phyloP scores from a whole-genome alignment of 2,888 invertebrate species.

The Tiliacea citrago region DNA sequence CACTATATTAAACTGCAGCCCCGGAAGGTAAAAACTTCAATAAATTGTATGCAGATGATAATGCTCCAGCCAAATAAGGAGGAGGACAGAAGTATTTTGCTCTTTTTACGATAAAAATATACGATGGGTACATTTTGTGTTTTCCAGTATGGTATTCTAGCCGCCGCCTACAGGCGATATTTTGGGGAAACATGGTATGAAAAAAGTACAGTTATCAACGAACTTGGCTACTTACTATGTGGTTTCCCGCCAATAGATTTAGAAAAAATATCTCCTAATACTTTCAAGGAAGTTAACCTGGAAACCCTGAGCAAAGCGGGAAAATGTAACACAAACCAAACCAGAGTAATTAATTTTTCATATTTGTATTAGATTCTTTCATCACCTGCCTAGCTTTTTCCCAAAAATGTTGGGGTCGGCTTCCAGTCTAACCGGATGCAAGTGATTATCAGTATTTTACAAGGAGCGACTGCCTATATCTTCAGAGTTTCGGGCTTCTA shows the following conservation, averaged over 20 bases:
- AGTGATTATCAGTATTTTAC: not conserved
- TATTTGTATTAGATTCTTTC: not conserved
- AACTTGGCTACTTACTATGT: conserved; percentile 84
- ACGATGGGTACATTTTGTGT: not conserved
- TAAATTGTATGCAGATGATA: not conserved
- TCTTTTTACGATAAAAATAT: not conserved
- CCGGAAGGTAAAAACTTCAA: conserved; percentile 77
- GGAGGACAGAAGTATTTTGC: not conserved
- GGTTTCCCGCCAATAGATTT: conserved; percentile 83
- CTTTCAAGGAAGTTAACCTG: conserved; percentile 78
- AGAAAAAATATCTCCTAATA: conserved; percentile 76
- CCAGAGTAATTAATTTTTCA: conserved; percentile 70
- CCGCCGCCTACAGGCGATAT: conserved; percentile 83
- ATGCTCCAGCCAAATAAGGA: not conserved
- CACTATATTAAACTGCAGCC: conserved; percentile 73
- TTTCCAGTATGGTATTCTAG: conserved; percentile 81
- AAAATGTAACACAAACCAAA: conserved; percentile 80
- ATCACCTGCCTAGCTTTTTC: not conserved
- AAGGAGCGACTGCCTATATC: no score
- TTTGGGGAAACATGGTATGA: conserved; percentile 80
- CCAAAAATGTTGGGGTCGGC: not conserved
- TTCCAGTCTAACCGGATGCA: not conserved
- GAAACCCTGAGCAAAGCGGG: conserved; percentile 78
- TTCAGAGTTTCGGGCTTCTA: not conserved
- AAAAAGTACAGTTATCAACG: conserved; percentile 80